Base-by-base conservation (phyloP, 1,140 invertebrate genomes). In the Zaprionus ornatus region DNA sequence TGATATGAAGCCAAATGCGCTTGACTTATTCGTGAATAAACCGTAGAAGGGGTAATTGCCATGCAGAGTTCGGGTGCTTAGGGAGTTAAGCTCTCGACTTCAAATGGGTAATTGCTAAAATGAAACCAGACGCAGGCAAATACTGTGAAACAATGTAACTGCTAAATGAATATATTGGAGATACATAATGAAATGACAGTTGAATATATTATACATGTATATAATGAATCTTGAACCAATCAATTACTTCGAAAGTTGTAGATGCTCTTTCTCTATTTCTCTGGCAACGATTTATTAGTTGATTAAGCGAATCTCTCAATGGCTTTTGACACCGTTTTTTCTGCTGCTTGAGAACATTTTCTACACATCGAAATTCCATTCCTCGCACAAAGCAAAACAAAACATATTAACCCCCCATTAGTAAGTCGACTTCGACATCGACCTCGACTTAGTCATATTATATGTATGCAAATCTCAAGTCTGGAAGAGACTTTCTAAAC, bases 401-500 rank as follows among this genome's bases (percentile, higher is more conserved):
- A 72, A 74, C 65, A 57, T 66, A 75, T 66, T 68, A 82, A 63
- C 48, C 48, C 9, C 29, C 21, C 17, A 85, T 80, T 64, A 72
- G 48, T 32, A 32, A 32, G 9, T 12, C 54, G 32, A 27, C 52
- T 5, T 12, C 54, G 32, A 27, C 52, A 25, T 12, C 54, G 32
- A 71, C 63, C 67, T 67, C 57, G 37, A 29, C 52, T 75, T 65
- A 56, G 69, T 62, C 54, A 50, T 19, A 52, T 37, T 35, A 55
- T 68, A 40, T 52, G 35, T 72, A 82, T 80, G 62, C 77, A 68
- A 88, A 86, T 87, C 62, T 55, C 50, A n/a, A n/a, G 50, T 66
- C 35, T n/a, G 23, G 52, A 4, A 61, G 67, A 80, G 69, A 87
- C 84, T 87, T 88, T 88, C 84, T 90, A 88, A 87, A 84, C 85